Evolutionary conservation across 2,113 vertebrate genomes (phyloP).

Genomic region (Misgurnus anguillicaudatus): DNA sequence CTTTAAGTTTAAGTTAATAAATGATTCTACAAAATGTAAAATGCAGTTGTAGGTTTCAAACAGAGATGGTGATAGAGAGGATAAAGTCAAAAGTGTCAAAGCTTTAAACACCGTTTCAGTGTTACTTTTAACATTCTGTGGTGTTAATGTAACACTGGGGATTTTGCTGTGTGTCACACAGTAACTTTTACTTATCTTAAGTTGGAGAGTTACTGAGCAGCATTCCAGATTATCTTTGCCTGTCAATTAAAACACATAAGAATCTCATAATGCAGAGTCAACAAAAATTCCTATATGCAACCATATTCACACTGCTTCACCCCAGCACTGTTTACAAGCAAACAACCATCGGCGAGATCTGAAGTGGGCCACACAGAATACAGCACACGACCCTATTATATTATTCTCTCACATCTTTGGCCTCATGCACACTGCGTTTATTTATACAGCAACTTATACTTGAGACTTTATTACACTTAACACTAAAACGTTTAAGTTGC

Average conservation of each 20-base stretch:
- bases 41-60: too few relatives aligned
- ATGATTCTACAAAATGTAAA: too few relatives aligned
- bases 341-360: background rate
- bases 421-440: background rate
- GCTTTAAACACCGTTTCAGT: too few relatives aligned
- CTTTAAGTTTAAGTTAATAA: too few relatives aligned
- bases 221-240: slow-evolving; percentile 30
- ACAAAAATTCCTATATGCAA: background rate
- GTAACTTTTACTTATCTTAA: slow-evolving; percentile 47
- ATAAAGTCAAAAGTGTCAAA: too few relatives aligned
- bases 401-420: background rate
- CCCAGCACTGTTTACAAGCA: background rate
- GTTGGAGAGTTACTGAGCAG: slow-evolving; percentile 50
- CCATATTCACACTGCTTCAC: background rate
- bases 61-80: too few relatives aligned
- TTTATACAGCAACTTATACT: background rate
- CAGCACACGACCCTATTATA: background rate
- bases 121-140: too few relatives aligned
- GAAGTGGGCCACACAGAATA: background rate
- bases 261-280: slow-evolving; percentile 37
- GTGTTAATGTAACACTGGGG: too few relatives aligned
- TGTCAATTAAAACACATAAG: slow-evolving; percentile 46
- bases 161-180: background rate
- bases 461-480: slow-evolving; percentile 40
- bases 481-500: background rate